Conservation (phyloP, 2,113 vertebrate genomes). For the Prunella himalayana region DNA sequence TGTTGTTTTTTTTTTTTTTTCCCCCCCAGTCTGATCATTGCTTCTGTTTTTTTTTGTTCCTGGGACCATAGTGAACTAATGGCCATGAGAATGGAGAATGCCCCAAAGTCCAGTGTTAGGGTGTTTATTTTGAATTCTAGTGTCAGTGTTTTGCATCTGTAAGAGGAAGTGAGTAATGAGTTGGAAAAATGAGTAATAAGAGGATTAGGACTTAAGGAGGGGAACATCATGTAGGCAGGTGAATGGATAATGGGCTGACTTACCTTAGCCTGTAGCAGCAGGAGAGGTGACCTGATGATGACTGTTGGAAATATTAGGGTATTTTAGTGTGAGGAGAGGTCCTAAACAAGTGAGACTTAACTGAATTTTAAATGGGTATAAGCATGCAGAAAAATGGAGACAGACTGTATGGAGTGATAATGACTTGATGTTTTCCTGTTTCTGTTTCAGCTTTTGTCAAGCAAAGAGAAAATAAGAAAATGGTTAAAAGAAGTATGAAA, state of each 20-base stretch:
- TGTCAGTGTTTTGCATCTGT: background rate
- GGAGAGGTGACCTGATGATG: background rate
- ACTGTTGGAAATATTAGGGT: background rate
- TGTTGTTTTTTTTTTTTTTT: background rate
- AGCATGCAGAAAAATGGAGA: background rate
- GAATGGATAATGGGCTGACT: background rate
- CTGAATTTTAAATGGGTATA: background rate
- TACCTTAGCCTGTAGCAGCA: background rate
- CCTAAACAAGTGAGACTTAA: background rate
- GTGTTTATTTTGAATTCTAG: background rate
- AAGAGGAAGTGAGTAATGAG: background rate
- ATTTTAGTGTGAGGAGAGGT: background rate
- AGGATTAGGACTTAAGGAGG: background rate
- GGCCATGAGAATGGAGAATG: background rate
- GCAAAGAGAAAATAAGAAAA: background rate
- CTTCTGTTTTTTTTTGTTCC: background rate
- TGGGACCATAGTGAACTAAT: background rate
- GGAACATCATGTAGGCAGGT: background rate
- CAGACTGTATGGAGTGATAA: background rate
- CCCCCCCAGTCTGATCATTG: accelerated
- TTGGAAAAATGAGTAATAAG: background rate
- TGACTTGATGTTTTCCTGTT: background rate
- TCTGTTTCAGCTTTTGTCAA: background rate
- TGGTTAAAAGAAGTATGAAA: background rate
- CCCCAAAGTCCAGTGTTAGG: background rate